Evolutionary conservation across 2,797 vertebrate genomes (phyloP), one percentile per base, ranked within the genome.

Genomic region (Prunella strophiata): DNA sequence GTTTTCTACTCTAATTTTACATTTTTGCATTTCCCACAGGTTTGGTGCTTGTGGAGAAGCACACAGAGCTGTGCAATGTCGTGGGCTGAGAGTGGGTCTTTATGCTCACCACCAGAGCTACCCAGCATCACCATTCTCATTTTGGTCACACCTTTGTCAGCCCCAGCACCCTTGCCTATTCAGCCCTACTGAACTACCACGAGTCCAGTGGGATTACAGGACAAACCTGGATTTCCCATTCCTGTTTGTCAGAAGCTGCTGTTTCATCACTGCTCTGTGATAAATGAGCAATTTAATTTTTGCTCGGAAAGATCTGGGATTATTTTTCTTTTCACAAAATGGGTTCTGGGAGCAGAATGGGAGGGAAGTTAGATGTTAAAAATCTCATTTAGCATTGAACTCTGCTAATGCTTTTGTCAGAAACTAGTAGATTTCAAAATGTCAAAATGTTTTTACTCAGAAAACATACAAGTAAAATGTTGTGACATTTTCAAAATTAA

Each of bases 401-500:
- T 62, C 32, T 43, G 4, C 15, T 76, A 79, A 79, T 70, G 76
- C 3, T 85, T 87, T 67, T 50, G 18, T 62, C 43, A 76, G 61
- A 76, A 79, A 65, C 0, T 2, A 32, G 34, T 30, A 79, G 6
- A 54, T 51, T 68, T 85, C 38, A 83, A 85, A 85, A 66, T 80
- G 36, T 86, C 86, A 94, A 80, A 88, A 54, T 5, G 68, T 73
- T 88, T 82, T 82, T 83, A 48, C 52, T 85, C 22, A 51, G 61
- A 85, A 90, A 85, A 51, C 0, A 1, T 48, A 16, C 22, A 67
- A 88, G n/a, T 59, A 83, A 88, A 94, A 90, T 67, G 5, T 84
- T 96, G 88, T 95, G 68, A 88, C 76, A 74, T 92, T 88, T 88
- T 77, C 34, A 84, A 67, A 95, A 86, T 47, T 1, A 77, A 93